These are phyloP conservation scores for Aphelenchoides avenae DNA, from an alignment of 1,140 invertebrate species.

Conservation along the genomic window DNA sequence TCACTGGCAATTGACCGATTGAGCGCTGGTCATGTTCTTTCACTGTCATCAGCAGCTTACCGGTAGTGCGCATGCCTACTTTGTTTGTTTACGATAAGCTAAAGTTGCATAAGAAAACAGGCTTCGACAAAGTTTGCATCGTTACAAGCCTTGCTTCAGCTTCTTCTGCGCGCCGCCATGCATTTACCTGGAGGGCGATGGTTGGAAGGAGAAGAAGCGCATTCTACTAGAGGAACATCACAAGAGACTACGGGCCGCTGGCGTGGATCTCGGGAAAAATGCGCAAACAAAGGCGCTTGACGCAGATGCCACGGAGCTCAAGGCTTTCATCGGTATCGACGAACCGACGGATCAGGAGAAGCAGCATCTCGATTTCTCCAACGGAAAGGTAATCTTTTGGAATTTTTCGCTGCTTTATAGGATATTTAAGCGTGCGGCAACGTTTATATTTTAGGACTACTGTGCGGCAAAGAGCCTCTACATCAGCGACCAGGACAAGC, in stretches of 20 bases:
- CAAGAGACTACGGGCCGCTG: slow-evolving; percentile 5
- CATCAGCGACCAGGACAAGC: slow-evolving; percentile 97
- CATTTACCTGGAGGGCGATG: slow-evolving; percentile 94
- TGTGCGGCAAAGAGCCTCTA: slow-evolving; percentile 98
- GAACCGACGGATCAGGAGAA: slow-evolving; percentile 64
- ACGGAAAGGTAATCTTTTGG: slow-evolving; percentile 66
- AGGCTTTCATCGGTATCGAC: slow-evolving; percentile 94
- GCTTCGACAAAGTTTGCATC: slow-evolving; percentile 6
- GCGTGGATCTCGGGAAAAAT: no score
- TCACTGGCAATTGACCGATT: not conserved
- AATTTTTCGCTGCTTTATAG: slow-evolving; percentile 1
- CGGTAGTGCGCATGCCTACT: not conserved
- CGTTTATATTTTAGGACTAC: slow-evolving; percentile 72
- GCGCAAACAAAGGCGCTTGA: not conserved
- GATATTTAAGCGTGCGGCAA: slow-evolving; percentile 5
- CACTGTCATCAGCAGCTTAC: not conserved
- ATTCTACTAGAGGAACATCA: slow-evolving; percentile 22
- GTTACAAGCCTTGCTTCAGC: slow-evolving; percentile 52
- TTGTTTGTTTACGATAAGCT: not conserved
- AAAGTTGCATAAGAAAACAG: no score
- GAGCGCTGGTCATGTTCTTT: not conserved
- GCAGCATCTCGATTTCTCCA: slow-evolving; percentile 79
- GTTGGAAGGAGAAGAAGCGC: slow-evolving; percentile 71
- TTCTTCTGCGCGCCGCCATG: slow-evolving; percentile 99
- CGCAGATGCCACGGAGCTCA: slow-evolving; percentile 68